These are phyloP conservation scores for Agelaius tricolor DNA, from an alignment of 2,113 vertebrate species.

Conservation along the genomic window DNA sequence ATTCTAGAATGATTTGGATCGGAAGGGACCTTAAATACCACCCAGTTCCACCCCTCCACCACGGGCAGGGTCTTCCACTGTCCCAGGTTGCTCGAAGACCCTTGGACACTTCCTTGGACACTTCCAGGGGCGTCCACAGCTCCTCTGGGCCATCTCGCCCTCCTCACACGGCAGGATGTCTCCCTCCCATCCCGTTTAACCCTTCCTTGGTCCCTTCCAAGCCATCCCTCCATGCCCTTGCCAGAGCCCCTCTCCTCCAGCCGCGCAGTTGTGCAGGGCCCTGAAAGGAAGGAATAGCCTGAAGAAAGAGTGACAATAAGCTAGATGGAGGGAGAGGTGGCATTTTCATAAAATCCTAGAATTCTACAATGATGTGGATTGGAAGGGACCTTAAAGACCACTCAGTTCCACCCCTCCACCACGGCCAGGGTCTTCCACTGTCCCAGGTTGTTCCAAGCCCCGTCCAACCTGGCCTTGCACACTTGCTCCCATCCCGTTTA, in stretches of 20 bases:
- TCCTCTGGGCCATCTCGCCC: no score
- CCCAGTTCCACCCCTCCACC: no score
- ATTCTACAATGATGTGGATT: background rate
- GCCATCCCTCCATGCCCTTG: background rate
- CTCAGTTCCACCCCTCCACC: background rate
- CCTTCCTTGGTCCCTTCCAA: no score
- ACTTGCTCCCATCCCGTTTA: background rate
- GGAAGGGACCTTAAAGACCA: background rate
- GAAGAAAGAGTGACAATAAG: background rate
- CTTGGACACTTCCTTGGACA: no score
- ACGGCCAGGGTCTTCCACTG: background rate
- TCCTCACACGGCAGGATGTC: no score
- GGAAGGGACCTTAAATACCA: no score
- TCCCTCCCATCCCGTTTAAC: no score
- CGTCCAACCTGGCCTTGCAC: background rate
- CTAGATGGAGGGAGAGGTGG: background rate
- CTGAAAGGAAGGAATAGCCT: background rate
- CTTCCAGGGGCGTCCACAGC: no score
- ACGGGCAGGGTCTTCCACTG: no score
- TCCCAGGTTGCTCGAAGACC: no score
- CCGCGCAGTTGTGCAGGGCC: no score
- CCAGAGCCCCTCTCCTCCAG: background rate
- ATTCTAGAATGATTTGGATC: no score
- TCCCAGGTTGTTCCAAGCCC: background rate
- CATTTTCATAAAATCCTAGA: background rate